These are phyloP conservation scores for Homarus gammarus DNA, from an alignment of 2,888 invertebrate species.

Conservation along the genomic window DNA sequence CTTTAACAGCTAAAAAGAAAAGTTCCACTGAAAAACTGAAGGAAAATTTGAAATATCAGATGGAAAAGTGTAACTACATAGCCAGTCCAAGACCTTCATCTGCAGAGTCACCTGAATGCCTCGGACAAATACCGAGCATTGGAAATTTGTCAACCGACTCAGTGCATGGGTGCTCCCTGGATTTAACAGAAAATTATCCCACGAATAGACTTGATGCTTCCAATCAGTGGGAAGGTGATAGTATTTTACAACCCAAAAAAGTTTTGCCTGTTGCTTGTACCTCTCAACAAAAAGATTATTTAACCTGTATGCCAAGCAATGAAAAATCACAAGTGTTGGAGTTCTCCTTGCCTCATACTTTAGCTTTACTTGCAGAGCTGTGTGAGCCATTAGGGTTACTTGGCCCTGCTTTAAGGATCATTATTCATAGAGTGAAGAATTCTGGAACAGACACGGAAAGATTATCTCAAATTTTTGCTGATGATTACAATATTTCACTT, in stretches of 20 bases:
- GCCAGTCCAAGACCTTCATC: neutral
- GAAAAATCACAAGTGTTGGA: neutral
- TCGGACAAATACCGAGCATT: no score
- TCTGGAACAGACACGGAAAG: neutral
- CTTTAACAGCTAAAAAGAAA: neutral
- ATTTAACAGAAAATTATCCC: neutral
- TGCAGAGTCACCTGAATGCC: neutral
- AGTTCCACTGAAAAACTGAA: neutral
- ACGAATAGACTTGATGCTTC: neutral
- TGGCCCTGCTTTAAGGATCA: constrained; percentile 35
- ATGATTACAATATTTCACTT: constrained; percentile 33
- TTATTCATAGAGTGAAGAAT: constrained; percentile 22
- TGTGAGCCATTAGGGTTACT: constrained; percentile 21
- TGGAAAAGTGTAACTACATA: neutral
- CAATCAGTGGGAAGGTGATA: neutral
- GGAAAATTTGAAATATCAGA: neutral
- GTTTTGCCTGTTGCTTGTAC: neutral
- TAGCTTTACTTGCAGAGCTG: constrained; percentile 25
- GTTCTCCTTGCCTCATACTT: neutral
- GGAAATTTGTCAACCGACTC: no score
- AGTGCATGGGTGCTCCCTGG: no score
- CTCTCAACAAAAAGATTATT: neutral
- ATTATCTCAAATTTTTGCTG: neutral
- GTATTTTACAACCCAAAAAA: neutral
- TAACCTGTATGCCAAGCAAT: neutral